phyloP scores from a whole-genome alignment of 2,113 vertebrate genomes.

The Trachemys scripta region DNA sequence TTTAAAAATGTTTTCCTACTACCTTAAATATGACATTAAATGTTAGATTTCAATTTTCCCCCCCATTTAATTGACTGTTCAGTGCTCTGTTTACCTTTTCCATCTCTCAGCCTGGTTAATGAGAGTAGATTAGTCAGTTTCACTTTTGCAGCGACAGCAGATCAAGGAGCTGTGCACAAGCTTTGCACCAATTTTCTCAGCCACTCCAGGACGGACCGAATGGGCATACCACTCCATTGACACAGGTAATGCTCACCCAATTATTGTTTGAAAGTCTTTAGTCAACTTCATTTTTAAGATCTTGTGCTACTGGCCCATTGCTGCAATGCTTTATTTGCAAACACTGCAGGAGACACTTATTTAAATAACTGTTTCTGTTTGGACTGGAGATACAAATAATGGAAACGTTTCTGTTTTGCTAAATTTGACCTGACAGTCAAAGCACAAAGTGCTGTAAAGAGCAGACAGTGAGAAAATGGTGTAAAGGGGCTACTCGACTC shows the following conservation, averaged over 20 bases:
- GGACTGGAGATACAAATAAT: background rate
- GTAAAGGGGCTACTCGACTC: background rate
- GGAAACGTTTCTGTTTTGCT: background rate
- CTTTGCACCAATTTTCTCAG: too few relatives aligned
- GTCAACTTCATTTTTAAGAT: background rate
- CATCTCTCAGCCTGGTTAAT: background rate
- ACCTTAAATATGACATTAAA: background rate
- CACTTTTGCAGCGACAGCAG: background rate
- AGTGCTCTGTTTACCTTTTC: background rate
- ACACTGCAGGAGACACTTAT: background rate
- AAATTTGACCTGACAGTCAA: background rate
- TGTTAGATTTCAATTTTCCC: background rate
- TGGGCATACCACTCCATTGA: too few relatives aligned
- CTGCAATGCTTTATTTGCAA: background rate
- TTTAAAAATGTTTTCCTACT: background rate
- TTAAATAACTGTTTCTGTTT: background rate
- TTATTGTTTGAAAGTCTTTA: background rate
- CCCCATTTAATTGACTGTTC: background rate
- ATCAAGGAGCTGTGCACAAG: too few relatives aligned
- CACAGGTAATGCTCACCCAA: too few relatives aligned
- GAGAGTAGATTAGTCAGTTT: background rate
- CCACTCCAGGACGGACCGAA: too few relatives aligned
- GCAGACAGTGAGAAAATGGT: background rate
- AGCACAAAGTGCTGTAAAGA: background rate
- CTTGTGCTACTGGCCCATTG: background rate